Conservation (phyloP, 92 coral and sea anemone genomes). For the Parazoanthus darwini region DNA sequence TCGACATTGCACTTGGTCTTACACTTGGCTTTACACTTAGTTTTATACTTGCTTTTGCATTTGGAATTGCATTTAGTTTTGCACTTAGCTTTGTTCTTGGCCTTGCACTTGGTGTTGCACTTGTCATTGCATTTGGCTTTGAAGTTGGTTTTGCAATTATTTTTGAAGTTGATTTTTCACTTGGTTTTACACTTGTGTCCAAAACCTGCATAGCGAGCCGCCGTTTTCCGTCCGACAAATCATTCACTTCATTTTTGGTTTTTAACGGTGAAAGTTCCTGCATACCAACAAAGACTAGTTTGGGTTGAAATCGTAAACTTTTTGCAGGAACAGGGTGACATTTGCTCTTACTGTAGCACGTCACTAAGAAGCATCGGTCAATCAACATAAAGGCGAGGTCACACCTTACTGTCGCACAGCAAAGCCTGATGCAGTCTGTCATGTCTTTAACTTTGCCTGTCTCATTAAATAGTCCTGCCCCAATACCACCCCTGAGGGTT, state of each 20-base stretch:
- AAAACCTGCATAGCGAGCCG: background rate
- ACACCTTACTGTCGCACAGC: constrained; percentile 65
- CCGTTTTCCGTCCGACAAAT: background rate
- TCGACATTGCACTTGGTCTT: background rate
- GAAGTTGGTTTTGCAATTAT: background rate
- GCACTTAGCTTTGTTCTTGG: background rate
- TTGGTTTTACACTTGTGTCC: background rate
- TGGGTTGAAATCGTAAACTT: constrained; percentile 58
- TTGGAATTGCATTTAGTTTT: background rate
- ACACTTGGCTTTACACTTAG: background rate
- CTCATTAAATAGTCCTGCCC: constrained; percentile 65
- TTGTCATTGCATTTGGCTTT: background rate
- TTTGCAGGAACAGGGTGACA: constrained; percentile 83
- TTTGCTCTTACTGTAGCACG: constrained; percentile 60
- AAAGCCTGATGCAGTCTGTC: constrained; percentile 65
- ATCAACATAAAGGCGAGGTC: constrained; percentile 83
- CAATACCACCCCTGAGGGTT: constrained; percentile 74
- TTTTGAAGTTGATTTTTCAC: background rate
- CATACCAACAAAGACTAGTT: constrained; percentile 60
- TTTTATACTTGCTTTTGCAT: background rate
- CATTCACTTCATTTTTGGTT: background rate
- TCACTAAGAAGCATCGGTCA: constrained; percentile 74
- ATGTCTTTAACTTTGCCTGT: constrained; percentile 53
- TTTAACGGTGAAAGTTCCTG: constrained; percentile 5
- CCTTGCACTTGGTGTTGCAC: background rate